Evolutionary conservation across 2,113 vertebrate genomes (phyloP).

Genomic region (Channa maculata): DNA sequence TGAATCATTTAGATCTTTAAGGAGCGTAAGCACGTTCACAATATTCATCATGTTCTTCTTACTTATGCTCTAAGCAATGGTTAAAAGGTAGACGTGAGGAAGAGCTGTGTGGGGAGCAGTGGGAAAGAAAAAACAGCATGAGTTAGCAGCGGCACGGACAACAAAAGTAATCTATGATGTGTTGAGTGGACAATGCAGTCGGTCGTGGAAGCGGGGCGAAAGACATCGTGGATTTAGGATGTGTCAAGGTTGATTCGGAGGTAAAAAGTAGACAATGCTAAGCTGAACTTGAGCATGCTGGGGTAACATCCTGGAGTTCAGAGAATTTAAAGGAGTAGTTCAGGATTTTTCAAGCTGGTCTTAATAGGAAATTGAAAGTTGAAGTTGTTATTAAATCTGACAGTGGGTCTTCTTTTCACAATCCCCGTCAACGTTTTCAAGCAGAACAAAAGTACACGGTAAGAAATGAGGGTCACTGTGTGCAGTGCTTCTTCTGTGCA

Average conservation of each 20-base stretch:
- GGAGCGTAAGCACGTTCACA: conserved; percentile 44
- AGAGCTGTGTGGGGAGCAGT: neutral
- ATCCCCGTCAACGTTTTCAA: too few species aligned
- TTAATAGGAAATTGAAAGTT: too few species aligned
- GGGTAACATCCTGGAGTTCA: conserved; percentile 13
- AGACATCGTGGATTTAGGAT: conserved; percentile 40
- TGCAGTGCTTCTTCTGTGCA: too few species aligned
- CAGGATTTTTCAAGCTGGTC: too few species aligned
- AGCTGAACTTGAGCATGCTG: conserved; percentile 36
- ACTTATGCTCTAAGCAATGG: conserved; percentile 6
- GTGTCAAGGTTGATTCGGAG: conserved; percentile 57
- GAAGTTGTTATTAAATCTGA: too few species aligned
- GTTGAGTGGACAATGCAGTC: conserved; percentile 37
- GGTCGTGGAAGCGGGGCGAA: conserved; percentile 36
- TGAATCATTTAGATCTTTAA: conserved; percentile 60
- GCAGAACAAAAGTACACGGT: too few species aligned
- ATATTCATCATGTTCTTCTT: conserved; percentile 50
- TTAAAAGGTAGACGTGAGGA: conserved; percentile 32
- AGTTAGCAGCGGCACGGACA: conserved; percentile 27
- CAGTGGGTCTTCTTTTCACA: too few species aligned
- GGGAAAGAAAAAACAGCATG: conserved; percentile 10
- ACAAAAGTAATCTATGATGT: conserved; percentile 15
- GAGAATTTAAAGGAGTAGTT: neutral
- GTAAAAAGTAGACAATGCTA: conserved; percentile 40
- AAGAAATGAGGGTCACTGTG: too few species aligned